phyloP scores from a whole-genome alignment of 2,888 invertebrate genomes.

The Galeruca laticollis region DNA sequence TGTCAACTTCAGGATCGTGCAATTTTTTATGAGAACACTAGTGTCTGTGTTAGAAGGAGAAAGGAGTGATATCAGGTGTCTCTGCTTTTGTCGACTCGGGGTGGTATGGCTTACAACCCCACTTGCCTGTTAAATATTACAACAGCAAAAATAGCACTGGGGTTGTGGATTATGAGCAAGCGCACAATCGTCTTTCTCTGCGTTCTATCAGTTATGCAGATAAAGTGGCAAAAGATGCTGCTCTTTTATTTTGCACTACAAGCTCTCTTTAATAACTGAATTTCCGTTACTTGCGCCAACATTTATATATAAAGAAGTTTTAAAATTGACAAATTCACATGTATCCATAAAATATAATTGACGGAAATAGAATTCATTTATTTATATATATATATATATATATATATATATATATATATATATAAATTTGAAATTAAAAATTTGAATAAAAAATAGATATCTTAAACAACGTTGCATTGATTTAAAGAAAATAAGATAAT shows the following conservation, averaged over 20 bases:
- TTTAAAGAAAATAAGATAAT: no score
- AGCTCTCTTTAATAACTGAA: constrained; percentile 39
- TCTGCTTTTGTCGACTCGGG: constrained; percentile 43
- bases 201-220: constrained; percentile 55
- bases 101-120: constrained; percentile 50
- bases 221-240: constrained; percentile 55
- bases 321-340: not conserved
- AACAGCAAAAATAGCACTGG: constrained; percentile 62
- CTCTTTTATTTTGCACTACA: constrained; percentile 48
- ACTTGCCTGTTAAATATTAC: constrained; percentile 62
- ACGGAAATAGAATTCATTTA: no score
- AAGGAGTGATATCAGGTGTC: constrained; percentile 45
- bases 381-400: no score
- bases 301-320: constrained; percentile 30
- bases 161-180: constrained; percentile 55
- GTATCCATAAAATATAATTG: no score
- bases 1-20: constrained; percentile 36
- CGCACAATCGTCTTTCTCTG: constrained; percentile 51
- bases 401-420: no score
- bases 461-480: no score
- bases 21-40: constrained; percentile 35
- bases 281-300: constrained; percentile 28
- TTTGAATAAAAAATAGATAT: no score
- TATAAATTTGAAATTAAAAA: no score
- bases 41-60: constrained; percentile 50